Base-by-base conservation (phyloP, 2,888 invertebrate genomes). In the Protophormia terraenovae region DNA sequence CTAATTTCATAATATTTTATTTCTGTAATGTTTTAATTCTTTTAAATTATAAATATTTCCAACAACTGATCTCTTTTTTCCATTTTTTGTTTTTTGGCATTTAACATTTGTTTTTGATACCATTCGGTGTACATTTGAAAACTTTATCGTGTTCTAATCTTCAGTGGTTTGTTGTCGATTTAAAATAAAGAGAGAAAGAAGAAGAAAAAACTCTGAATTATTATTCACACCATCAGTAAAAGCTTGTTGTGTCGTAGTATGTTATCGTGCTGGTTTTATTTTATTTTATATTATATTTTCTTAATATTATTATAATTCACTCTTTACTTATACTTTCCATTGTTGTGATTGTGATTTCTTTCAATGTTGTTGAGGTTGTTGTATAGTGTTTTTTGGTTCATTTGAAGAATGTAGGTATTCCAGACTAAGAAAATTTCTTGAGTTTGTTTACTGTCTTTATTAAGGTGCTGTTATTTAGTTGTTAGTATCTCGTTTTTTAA, bases 251-350 rank as follows among this genome's bases (percentile, higher is more conserved):
- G n/a, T n/a, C n/a, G n/a, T n/a, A n/a, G n/a, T n/a, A n/a, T n/a
- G 67, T 84, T 76, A 81, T 64, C 60, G 72, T 81, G 76, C 32
- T 55, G 24, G 58, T 66, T 77, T 64, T 55, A 67, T 78, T 55
- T 64, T 60, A 55, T 71, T 19, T 62, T 71, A 45, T 53, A 19
- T 6, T 47, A 47, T 62, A 35, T 16, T 16, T 67, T 55, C 1
- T 50, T 27, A 27, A 16, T 38, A 29, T 62, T 24, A 12, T 60
- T 72, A 24, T 32, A 58, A 27, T 80, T 66, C 58, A n/a, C 12
- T 84, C 19, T 38, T 75, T 79, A 85, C n/a, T n/a, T n/a, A n/a
- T n/a, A n/a, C 85, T 85, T 85, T 85, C 85, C 82, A 85, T 85
- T 85, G 85, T 75, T 82, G 62, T 75, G 77, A 69, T 75, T 82